Evolutionary conservation across 1,140 invertebrate species (phyloP).

Genomic region (Idris sp.): DNA sequence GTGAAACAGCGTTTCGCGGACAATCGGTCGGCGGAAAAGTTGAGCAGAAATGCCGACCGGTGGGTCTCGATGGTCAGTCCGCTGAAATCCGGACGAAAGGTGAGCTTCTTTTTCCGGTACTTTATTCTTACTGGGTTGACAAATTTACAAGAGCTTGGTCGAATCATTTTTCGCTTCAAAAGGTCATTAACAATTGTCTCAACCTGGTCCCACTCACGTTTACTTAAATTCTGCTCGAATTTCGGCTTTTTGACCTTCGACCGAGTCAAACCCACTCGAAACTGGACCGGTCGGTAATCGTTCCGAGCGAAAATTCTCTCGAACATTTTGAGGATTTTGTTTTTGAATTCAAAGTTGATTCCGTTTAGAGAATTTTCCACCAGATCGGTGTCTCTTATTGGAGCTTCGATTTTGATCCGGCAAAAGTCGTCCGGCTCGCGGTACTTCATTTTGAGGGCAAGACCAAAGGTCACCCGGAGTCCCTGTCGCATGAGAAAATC

Average conservation of each 20-base stretch:
- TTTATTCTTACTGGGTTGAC: slow-evolving; percentile 53
- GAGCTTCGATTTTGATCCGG: slow-evolving; percentile 1
- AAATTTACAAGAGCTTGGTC: slow-evolving; percentile 40
- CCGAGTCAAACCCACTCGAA: not conserved
- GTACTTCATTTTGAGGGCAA: slow-evolving; percentile 30
- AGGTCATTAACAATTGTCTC: slow-evolving; percentile 25
- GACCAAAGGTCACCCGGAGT: slow-evolving; percentile 48
- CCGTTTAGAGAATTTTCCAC: not conserved
- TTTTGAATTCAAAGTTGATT: not conserved
- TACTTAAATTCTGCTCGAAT: too few species aligned
- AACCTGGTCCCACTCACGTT: too few species aligned
- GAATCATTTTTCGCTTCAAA: slow-evolving; percentile 51
- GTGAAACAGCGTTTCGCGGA: slow-evolving; percentile 39
- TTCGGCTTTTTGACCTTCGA: slow-evolving; percentile 1
- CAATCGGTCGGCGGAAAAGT: slow-evolving; percentile 8
- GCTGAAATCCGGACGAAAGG: slow-evolving; percentile 70
- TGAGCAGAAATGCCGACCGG: not conserved
- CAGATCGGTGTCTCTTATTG: not conserved
- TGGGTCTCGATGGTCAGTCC: slow-evolving; percentile 71
- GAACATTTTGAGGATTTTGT: not conserved
- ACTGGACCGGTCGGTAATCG: not conserved
- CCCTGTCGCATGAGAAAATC: slow-evolving; percentile 58
- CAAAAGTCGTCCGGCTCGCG: slow-evolving; percentile 8
- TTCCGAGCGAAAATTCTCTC: not conserved
- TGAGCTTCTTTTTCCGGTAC: slow-evolving; percentile 47